A percentile compares a stretch with the other conserved stretches of the same genome.
Conservation (phyloP, 2,888 invertebrate genomes). For the Crematogaster levior region DNA sequence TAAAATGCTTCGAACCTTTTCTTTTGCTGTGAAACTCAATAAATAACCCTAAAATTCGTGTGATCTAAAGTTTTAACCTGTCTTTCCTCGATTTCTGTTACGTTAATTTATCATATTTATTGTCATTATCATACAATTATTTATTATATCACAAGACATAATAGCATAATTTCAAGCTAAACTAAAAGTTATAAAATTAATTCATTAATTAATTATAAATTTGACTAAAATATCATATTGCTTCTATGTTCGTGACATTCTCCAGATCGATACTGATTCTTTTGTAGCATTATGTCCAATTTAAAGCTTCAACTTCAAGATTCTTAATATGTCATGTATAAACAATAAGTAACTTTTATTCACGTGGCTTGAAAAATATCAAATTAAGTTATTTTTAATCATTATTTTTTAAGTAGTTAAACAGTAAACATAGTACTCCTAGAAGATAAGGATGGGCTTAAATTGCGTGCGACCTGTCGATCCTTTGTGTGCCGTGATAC, state of each 20-base stretch:
- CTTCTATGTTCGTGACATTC: background rate
- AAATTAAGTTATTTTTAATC: background rate
- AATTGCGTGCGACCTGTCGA: conserved; percentile 67
- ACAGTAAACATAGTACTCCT: background rate
- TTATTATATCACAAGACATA: too few species aligned
- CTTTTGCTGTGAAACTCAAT: too few species aligned
- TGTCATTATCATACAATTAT: too few species aligned
- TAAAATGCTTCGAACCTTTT: too few species aligned
- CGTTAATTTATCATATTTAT: too few species aligned
- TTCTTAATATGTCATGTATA: background rate
- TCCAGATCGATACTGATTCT: background rate
- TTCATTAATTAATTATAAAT: background rate
- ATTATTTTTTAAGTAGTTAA: conserved; percentile 9
- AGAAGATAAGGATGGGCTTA: conserved; percentile 63
- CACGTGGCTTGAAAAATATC: background rate
- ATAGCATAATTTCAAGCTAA: background rate
- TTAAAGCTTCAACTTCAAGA: conserved; percentile 26
- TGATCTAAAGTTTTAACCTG: too few species aligned
- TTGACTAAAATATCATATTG: background rate
- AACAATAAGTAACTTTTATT: background rate
- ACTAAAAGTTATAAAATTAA: background rate
- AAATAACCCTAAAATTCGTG: too few species aligned
- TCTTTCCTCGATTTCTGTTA: too few species aligned
- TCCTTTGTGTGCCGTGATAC: conserved; percentile 36
- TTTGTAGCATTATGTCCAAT: background rate